Percentiles rank a stretch among this genome's conserved stretches.
Evolutionary conservation across 2,113 vertebrate species (phyloP).

Genomic region (Brachyhypopomus gauderio): DNA sequence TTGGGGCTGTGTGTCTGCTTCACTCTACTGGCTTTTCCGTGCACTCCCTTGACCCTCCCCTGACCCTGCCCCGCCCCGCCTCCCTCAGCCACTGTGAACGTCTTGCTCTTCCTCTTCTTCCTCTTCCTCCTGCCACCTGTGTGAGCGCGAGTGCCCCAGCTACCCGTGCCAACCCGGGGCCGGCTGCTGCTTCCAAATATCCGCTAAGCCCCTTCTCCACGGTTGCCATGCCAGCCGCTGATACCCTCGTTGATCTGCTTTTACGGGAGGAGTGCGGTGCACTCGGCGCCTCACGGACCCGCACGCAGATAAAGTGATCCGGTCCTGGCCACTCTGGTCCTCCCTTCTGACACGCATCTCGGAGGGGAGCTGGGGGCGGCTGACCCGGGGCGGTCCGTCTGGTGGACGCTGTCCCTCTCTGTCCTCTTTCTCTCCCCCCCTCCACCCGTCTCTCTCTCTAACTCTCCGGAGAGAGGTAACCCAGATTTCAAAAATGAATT

Average conservation of each 20-base stretch:
- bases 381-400: conserved; percentile 59
- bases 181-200: conserved; percentile 10
- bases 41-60: too few species aligned
- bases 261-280: not conserved
- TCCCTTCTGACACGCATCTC: conserved; percentile 14
- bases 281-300: not conserved
- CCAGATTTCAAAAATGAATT: conserved; percentile 81
- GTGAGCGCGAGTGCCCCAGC: not conserved
- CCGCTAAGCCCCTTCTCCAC: conserved; percentile 4
- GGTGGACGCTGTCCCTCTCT: conserved; percentile 56
- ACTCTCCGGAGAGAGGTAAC: conserved; percentile 79
- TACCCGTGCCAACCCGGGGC: not conserved
- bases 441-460: conserved; percentile 63
- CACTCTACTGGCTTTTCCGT: not conserved
- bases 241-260: conserved; percentile 1
- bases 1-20: conserved; percentile 38
- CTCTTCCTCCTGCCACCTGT: conserved; percentile 42
- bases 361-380: not conserved
- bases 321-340: conserved; percentile 17
- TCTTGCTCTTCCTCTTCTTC: conserved; percentile 15
- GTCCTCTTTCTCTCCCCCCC: conserved; percentile 52
- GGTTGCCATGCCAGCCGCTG: conserved; percentile 20
- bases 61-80: not conserved
- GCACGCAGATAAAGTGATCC: not conserved
- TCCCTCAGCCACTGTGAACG: conserved; percentile 22